Base-by-base conservation (phyloP, 2,888 invertebrate species). In the Hybos culiciformis region DNA sequence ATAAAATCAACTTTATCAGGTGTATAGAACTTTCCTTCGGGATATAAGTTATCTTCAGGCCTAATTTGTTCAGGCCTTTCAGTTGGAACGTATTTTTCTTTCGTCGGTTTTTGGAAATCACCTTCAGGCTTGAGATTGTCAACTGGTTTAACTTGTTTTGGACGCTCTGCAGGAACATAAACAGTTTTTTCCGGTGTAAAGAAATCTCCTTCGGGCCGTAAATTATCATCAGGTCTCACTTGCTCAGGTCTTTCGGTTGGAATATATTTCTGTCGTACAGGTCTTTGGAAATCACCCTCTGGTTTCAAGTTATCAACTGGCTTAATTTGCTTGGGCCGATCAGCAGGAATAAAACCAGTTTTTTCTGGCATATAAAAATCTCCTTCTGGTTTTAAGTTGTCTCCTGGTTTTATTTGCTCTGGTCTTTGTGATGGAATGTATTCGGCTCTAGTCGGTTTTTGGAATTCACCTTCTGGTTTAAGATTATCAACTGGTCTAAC, bases 21-120 rank as follows among this genome's bases (percentile, higher is more conserved):
- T 45, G 69, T 66, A 45, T 72, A 69, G 52, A 79, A 75, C 20
- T 72, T 70, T 5, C 77, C 75, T 58, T 79, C 78, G 0, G 73
- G 70, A 44, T 63, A 63, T 1, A 77, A 58, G 53, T 77, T 77
- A 51, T 77, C 74, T 23, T 70, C 67, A 38, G 66, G 63, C 43
- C 50, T 59, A 38, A 51, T 63, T 58, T 46, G 65, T 60, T 49
- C 58, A 3, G 59, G 65, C 21, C 66, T 37, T 54, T 55, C 5
- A 54, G 59, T n/a, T 55, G 62, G 21, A 54, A 54, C 2, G 57
- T 58, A 12, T 54, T 44, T 34, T 58, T 57, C 2, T 51, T 56
- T 11, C 71, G 69, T 11, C 18, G 19, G 24, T 45, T 56, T 18
- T 59, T 33, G 60, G 63, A 5, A 63, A 61, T 66, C 66, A 0